Conservation (phyloP, 2,888 invertebrate genomes). For the Melieria picta region DNA sequence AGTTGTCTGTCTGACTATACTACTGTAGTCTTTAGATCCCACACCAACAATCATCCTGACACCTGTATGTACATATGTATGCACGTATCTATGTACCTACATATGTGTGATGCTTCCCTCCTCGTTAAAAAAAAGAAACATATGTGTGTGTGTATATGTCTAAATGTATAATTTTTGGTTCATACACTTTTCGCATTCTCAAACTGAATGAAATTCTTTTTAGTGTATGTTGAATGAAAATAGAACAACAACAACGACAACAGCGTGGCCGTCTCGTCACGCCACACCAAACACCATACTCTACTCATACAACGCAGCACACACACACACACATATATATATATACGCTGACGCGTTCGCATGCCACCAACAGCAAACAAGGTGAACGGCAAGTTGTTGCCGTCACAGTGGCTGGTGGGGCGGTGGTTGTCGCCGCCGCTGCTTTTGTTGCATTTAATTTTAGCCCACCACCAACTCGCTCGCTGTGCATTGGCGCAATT, state of each 20-base stretch:
- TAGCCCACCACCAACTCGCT: no score
- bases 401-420: not conserved
- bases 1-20: no score
- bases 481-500: not conserved
- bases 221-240: not conserved
- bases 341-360: not conserved
- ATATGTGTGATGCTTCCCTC: no score
- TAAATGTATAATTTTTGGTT: not conserved
- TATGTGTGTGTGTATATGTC: not conserved
- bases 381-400: conserved; percentile 13
- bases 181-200: not conserved
- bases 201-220: no score
- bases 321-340: not conserved
- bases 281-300: no score
- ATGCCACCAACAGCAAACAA: conserved; percentile 19
- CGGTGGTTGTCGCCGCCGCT: no score
- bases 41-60: not conserved
- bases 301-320: not conserved
- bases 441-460: no score
- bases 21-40: no score
- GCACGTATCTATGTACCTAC: not conserved
- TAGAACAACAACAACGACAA: not conserved
- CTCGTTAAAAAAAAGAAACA: no score
- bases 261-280: not conserved
- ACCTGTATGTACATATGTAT: not conserved